Percentiles rank a stretch among this genome's conserved stretches.
phyloP scores from a whole-genome alignment of 2,888 invertebrate species.

The Panopea generosa region DNA sequence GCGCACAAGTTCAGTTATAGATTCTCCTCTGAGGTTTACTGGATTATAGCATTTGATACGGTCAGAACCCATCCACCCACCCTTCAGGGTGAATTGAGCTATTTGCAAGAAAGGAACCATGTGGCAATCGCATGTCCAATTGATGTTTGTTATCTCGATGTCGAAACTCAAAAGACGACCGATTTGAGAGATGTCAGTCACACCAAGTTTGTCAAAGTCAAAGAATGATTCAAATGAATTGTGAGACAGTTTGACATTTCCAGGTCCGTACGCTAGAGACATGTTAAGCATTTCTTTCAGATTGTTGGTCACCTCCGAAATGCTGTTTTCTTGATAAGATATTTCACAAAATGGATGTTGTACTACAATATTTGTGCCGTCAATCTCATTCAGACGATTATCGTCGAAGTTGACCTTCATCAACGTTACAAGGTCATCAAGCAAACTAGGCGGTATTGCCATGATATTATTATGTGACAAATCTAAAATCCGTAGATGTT shows the following conservation, averaged over 20 bases:
- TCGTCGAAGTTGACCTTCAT: neutral
- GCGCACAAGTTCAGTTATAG: neutral
- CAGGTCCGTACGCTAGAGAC: neutral
- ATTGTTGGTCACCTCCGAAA: neutral
- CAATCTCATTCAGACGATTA: neutral
- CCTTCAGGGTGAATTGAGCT: neutral
- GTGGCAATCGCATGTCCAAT: neutral
- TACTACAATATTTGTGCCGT: neutral
- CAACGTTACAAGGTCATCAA: neutral
- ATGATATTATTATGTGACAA: neutral
- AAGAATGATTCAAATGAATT: neutral
- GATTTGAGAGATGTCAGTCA: neutral
- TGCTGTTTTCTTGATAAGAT: neutral
- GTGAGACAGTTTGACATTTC: neutral
- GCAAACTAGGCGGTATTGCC: neutral
- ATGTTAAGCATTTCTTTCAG: neutral
- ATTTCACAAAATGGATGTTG: constrained; percentile 8
- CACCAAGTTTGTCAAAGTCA: neutral
- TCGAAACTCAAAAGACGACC: neutral
- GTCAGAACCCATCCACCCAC: constrained; percentile 1
- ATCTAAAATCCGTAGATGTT: neutral
- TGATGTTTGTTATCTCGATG: neutral
- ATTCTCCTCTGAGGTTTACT: neutral
- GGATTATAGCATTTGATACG: neutral
- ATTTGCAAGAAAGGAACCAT: neutral